Conservation (phyloP, 2,888 invertebrate species). For the Caenorhabditis sp. region DNA sequence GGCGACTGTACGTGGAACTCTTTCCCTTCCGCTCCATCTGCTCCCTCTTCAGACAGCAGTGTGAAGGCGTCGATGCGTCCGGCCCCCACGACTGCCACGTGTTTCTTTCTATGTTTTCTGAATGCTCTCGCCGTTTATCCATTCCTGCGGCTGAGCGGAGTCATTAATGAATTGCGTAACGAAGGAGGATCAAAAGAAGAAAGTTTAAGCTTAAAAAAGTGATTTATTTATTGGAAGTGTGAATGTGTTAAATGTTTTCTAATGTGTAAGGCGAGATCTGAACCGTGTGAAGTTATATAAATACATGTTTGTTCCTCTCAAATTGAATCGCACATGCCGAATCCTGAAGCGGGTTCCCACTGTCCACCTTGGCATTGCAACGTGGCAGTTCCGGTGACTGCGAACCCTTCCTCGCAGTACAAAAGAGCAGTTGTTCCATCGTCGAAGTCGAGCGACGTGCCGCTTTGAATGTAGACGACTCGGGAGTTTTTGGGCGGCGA, state of each 20-base stretch:
- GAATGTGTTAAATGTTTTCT: too few species aligned
- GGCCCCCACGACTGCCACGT: neutral
- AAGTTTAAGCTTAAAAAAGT: too few species aligned
- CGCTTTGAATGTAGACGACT: constrained; percentile 64
- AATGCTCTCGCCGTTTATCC: neutral
- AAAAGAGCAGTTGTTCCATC: constrained; percentile 64
- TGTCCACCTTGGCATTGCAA: constrained; percentile 49
- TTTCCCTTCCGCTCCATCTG: neutral
- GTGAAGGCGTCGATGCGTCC: neutral
- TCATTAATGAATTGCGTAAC: too few species aligned
- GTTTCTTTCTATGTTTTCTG: neutral
- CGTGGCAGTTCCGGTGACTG: constrained; percentile 63
- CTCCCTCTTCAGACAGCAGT: neutral
- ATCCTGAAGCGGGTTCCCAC: constrained; percentile 58
- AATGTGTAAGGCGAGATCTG: constrained; percentile 28
- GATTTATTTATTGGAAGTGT: neutral
- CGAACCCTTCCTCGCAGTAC: constrained; percentile 61
- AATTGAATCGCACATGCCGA: constrained; percentile 60
- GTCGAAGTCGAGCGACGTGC: constrained; percentile 54
- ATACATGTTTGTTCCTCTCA: neutral
- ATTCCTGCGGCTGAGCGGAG: neutral
- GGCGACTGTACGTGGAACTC: neutral
- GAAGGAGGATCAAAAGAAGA: neutral
- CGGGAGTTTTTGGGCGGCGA: constrained; percentile 56
- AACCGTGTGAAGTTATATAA: constrained; percentile 25